Conservation (phyloP, 2,797 vertebrate genomes). For the Lophotriccus pileatus region DNA sequence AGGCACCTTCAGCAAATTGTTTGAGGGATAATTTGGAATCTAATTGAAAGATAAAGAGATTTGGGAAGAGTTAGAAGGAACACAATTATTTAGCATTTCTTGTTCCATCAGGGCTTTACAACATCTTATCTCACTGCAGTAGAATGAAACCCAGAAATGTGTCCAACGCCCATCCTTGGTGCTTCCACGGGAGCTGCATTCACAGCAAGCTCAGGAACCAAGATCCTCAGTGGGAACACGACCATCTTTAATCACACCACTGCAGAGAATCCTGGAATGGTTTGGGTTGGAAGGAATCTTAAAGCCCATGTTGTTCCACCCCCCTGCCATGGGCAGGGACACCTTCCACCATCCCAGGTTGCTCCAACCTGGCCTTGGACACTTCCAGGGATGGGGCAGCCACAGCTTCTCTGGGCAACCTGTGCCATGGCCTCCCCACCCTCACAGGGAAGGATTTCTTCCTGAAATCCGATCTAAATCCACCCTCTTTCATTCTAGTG, state of each 20-base stretch:
- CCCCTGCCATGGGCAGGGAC: not conserved
- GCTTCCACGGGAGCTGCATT: not conserved
- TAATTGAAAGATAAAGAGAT: not conserved
- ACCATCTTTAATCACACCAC: not conserved
- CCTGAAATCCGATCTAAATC: not conserved
- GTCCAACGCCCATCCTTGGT: accelerated
- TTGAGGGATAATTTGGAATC: not conserved
- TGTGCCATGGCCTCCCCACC: accelerated
- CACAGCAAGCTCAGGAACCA: not conserved
- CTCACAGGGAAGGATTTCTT: not conserved
- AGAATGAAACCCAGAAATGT: not conserved
- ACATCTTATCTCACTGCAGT: not conserved
- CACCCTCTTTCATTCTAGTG: not conserved
- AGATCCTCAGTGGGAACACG: not conserved
- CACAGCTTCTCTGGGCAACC: not conserved
- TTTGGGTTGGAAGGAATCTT: not conserved
- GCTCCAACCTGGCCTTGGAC: not conserved
- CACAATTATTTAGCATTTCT: not conserved
- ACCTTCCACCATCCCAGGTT: accelerated
- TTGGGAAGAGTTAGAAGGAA: not conserved
- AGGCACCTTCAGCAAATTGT: not conserved
- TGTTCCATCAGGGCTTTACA: not conserved
- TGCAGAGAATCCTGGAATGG: not conserved
- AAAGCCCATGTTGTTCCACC: accelerated
- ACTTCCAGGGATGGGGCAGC: not conserved